Percentiles rank a stretch among this genome's conserved stretches.
Evolutionary conservation across 2,113 vertebrate species (phyloP).

Genomic region (Calypte anna): DNA sequence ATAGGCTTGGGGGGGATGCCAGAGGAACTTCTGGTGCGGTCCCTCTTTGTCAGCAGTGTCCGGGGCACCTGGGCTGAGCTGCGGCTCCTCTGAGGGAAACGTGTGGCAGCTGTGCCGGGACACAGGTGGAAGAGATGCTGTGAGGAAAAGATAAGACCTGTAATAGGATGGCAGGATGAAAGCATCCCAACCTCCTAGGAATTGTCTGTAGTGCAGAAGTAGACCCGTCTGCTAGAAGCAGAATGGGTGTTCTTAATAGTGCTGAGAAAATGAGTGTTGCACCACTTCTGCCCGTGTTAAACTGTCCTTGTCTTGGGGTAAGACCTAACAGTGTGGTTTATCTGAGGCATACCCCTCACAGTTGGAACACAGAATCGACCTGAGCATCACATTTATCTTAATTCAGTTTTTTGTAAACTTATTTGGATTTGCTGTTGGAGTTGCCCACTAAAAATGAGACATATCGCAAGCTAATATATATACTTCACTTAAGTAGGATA

Average conservation of each 20-base stretch:
- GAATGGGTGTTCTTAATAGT: neutral
- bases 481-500: neutral
- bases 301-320: neutral
- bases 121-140: too few relatives aligned
- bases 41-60: rapidly evolving
- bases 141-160: neutral
- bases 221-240: neutral
- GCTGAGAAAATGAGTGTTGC: neutral
- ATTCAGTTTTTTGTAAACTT: neutral
- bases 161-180: rapidly evolving
- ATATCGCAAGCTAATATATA: neutral
- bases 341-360: neutral
- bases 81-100: rapidly evolving
- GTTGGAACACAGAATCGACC: neutral
- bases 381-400: neutral
- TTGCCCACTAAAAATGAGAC: neutral
- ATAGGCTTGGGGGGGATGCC: rapidly evolving
- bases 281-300: neutral
- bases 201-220: too few relatives aligned
- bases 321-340: neutral
- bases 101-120: rapidly evolving
- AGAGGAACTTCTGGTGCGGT: rapidly evolving
- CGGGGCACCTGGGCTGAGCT: rapidly evolving
- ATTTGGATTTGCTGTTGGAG: neutral
- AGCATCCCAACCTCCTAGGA: rapidly evolving